Evolutionary conservation across 1,140 invertebrate genomes (phyloP).

Genomic region (Phortica variegata): DNA sequence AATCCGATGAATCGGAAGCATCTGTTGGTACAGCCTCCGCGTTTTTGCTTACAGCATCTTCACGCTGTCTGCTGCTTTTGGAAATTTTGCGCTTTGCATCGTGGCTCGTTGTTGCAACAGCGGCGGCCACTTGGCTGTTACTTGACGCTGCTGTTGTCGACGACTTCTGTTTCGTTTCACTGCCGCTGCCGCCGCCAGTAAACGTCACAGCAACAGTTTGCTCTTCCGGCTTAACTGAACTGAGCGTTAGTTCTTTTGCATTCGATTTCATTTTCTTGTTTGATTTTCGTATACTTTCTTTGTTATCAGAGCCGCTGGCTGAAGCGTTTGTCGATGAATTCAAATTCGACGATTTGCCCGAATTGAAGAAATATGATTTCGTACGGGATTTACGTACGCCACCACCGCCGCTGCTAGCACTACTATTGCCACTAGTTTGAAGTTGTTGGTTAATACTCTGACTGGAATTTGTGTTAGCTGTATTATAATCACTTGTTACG

Average conservation of each 20-base stretch:
- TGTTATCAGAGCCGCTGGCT: constrained; percentile 45
- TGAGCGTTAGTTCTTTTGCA: constrained; percentile 49
- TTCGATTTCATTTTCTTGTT: constrained; percentile 50
- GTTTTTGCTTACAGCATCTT: constrained; percentile 32
- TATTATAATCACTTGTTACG: neutral
- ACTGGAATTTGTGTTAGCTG: constrained; percentile 24
- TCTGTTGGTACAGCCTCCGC: constrained; percentile 65
- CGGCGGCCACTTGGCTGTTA: neutral
- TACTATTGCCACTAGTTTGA: constrained; percentile 41
- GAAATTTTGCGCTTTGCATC: constrained; percentile 42
- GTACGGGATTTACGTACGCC: constrained; percentile 38
- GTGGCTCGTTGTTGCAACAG: constrained; percentile 6
- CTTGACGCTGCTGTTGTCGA: constrained; percentile 7
- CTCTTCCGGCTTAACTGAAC: constrained; percentile 43
- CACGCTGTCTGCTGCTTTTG: constrained; percentile 41
- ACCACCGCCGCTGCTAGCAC: constrained; percentile 42
- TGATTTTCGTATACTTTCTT: constrained; percentile 36
- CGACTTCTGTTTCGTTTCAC: constrained; percentile 5
- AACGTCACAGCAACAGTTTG: constrained; percentile 22
- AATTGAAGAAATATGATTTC: constrained; percentile 46
- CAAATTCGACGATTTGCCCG: constrained; percentile 36
- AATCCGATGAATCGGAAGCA: constrained; percentile 80
- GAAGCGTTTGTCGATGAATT: constrained; percentile 43
- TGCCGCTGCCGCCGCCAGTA: constrained; percentile 6
- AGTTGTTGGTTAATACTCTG: constrained; percentile 21